Percentiles rank a stretch among this genome's conserved stretches.
Conservation (phyloP, 2,797 vertebrate species). For the Pachyuromys duprasi region DNA sequence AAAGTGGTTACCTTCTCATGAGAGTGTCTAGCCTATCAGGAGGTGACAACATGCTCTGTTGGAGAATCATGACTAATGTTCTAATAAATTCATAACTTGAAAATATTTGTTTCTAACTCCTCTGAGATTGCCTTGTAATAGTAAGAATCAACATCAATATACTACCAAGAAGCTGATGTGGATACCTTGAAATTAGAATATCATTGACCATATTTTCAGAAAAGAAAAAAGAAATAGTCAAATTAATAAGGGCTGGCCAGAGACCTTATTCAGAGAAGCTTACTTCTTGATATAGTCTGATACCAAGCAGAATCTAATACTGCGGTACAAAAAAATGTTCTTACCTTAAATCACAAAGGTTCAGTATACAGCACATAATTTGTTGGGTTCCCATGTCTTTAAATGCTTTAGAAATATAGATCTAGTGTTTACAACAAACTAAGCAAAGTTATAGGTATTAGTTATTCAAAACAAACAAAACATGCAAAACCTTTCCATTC, state of each 20-base stretch:
- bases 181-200: not conserved
- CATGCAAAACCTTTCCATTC: not conserved
- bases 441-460: not conserved
- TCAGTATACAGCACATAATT: not conserved
- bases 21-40: not conserved
- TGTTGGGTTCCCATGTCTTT: not conserved
- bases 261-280: too few relatives aligned
- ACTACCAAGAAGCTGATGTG: not conserved
- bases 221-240: not conserved
- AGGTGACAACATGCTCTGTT: not conserved
- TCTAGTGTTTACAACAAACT: not conserved
- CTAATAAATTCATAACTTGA: not conserved
- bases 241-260: not conserved
- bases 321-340: not conserved
- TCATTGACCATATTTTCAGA: not conserved
- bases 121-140: not conserved
- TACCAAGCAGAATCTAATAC: not conserved
- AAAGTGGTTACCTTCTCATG: not conserved
- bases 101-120: not conserved
- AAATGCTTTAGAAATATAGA: not conserved
- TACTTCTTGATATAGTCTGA: not conserved
- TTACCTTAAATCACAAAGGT: not conserved
- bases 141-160: not conserved
- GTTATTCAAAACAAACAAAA: not conserved
- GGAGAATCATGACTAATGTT: not conserved